A percentile compares a stretch with the other conserved stretches of the same genome.
Conservation (phyloP, 2,797 vertebrate species). For the Sebastes melanostomus region DNA sequence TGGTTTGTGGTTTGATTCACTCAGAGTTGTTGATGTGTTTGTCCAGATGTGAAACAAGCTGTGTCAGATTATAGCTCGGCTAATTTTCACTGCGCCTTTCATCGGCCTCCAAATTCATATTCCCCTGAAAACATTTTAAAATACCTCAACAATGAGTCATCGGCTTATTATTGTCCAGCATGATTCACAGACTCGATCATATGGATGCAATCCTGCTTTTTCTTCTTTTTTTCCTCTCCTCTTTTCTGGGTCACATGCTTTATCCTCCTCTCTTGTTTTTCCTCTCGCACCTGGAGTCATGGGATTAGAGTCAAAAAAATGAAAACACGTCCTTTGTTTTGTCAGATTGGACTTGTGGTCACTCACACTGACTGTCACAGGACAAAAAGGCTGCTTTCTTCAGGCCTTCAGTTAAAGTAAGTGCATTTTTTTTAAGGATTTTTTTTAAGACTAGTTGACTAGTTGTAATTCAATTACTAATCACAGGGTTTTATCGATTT, state of each 20-base stretch:
- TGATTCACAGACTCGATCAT: slow-evolving; percentile 36
- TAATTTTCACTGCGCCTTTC: slow-evolving; percentile 20
- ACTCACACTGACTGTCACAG: background rate
- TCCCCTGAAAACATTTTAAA: slow-evolving; percentile 49
- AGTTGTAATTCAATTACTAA: background rate
- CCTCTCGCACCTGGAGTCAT: slow-evolving; percentile 11
- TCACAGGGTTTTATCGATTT: background rate
- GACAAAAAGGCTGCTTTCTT: background rate
- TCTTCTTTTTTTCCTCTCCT: background rate
- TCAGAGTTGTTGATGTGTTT: slow-evolving; percentile 7
- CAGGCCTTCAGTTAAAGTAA: slow-evolving; percentile 14
- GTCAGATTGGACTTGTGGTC: background rate
- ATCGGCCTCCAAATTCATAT: slow-evolving; percentile 33
- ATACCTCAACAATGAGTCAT: slow-evolving; percentile 67
- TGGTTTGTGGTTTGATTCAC: background rate
- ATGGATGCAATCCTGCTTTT: slow-evolving; percentile 30
- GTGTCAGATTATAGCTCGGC: background rate
- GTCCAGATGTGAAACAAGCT: slow-evolving; percentile 35
- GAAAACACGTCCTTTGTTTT: background rate
- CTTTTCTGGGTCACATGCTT: slow-evolving; percentile 15
- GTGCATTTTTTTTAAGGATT: background rate
- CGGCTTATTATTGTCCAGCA: slow-evolving; percentile 16
- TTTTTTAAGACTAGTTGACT: no score
- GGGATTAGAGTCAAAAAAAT: background rate
- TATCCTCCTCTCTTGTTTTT: slow-evolving; percentile 15